Percentiles rank a stretch among this genome's conserved stretches.
These are phyloP conservation scores for Trogon surrucura DNA, from an alignment of 2,113 vertebrate species.

Conservation along the genomic window DNA sequence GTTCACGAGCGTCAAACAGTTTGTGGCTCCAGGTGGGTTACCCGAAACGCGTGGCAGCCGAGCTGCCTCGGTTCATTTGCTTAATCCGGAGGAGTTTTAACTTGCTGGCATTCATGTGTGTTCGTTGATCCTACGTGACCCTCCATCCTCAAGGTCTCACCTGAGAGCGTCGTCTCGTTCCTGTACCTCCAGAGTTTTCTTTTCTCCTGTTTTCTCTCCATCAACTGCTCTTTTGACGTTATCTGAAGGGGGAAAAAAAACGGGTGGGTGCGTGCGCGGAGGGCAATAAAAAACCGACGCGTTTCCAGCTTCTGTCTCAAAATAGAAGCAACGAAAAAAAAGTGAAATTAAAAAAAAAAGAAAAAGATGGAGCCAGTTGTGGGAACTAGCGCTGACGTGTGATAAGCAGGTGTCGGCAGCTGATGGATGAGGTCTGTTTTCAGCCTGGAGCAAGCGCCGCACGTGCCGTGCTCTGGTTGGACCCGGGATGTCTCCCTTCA, in stretches of 20 bases:
- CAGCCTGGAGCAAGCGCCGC: neutral
- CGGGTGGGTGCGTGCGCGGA: accelerated
- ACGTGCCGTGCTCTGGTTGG: neutral
- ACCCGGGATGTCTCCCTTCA: neutral
- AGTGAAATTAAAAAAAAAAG: too few species aligned
- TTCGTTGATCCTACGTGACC: neutral
- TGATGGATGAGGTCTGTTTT: neutral
- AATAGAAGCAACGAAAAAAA: neutral
- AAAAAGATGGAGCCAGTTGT: neutral
- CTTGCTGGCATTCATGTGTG: neutral
- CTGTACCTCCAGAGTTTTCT: neutral
- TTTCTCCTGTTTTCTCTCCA: neutral
- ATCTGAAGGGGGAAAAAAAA: too few species aligned
- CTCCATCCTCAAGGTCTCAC: neutral
- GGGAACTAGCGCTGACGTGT: neutral
- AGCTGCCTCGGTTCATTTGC: neutral
- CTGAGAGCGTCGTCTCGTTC: neutral
- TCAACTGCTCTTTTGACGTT: accelerated
- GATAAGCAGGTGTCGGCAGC: neutral
- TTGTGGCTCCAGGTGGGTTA: slow-evolving; percentile 86
- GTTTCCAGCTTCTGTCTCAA: neutral
- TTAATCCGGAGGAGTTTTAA: neutral
- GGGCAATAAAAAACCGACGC: neutral
- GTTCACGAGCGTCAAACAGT: slow-evolving; percentile 86
- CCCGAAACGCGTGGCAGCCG: accelerated